Conservation (phyloP, 2,113 vertebrate genomes). For the Nerophis ophidion region DNA sequence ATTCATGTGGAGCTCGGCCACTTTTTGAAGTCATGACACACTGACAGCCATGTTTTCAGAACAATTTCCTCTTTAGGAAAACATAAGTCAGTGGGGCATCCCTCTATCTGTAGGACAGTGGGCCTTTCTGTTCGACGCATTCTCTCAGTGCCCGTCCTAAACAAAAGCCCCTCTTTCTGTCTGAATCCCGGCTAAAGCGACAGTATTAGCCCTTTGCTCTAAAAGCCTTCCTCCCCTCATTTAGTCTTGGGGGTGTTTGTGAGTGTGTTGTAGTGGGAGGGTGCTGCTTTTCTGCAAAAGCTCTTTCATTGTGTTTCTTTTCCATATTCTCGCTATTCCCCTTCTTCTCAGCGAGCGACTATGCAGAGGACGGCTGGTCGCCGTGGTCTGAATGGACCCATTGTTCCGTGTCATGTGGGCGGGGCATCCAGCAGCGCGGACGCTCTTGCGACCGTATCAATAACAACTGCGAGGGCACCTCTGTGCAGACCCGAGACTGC, state of each 20-base stretch:
- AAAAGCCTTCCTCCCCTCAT: conserved; percentile 53
- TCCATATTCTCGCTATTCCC: conserved; percentile 45
- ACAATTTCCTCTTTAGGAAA: conserved; percentile 48
- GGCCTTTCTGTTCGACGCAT: conserved; percentile 24
- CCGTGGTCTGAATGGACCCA: conserved; percentile 99
- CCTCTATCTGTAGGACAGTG: conserved; percentile 42
- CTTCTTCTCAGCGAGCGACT: conserved; percentile 82
- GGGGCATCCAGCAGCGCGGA: conserved; percentile 94
- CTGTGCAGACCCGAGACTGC: conserved; percentile 98
- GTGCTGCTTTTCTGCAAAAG: conserved; percentile 54
- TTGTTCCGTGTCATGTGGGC: conserved; percentile 94
- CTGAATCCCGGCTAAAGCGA: conserved; percentile 54
- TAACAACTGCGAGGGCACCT: conserved; percentile 94
- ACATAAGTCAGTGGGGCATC: conserved; percentile 48
- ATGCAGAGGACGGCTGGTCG: conserved; percentile 94
- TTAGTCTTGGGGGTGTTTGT: conserved; percentile 39
- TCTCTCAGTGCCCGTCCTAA: conserved; percentile 19
- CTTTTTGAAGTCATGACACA: conserved; percentile 50
- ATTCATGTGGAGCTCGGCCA: conserved; percentile 34
- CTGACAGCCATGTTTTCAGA: conserved; percentile 43
- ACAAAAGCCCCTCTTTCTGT: conserved; percentile 37
- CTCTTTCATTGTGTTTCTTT: conserved; percentile 62
- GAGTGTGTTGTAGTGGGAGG: conserved; percentile 1
- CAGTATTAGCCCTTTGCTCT: conserved; percentile 55
- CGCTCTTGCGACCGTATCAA: conserved; percentile 98